These are phyloP conservation scores for Sebastiscus albofasciatus DNA, from an alignment of 2,797 vertebrate species.

Conservation along the genomic window DNA sequence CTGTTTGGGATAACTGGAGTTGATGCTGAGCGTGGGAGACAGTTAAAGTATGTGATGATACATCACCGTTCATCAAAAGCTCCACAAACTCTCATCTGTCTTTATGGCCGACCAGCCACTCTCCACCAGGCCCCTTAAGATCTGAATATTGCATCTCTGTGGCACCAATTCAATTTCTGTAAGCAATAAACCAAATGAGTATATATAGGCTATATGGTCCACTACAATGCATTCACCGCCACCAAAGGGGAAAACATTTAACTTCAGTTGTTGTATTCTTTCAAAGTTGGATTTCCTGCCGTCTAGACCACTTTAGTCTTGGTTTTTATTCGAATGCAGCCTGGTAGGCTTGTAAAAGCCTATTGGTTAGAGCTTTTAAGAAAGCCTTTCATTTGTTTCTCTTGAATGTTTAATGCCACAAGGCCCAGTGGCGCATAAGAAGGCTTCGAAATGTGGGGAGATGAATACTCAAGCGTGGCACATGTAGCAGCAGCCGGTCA, in stretches of 20 bases:
- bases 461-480: slow-evolving; percentile 50
- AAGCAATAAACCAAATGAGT: slow-evolving; percentile 76
- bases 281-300: slow-evolving; percentile 78
- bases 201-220: slow-evolving; percentile 58
- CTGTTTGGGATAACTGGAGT: slow-evolving; percentile 55
- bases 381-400: slow-evolving; percentile 79
- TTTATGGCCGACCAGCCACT: slow-evolving; percentile 45
- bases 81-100: slow-evolving; percentile 63
- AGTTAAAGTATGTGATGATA: slow-evolving; percentile 66
- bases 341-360: slow-evolving; percentile 76
- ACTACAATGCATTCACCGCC: slow-evolving; percentile 61
- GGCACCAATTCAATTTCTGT: slow-evolving; percentile 75
- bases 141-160: slow-evolving; percentile 76
- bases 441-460: slow-evolving; percentile 44
- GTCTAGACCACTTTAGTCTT: slow-evolving; percentile 80
- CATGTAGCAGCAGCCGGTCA: slow-evolving; percentile 65
- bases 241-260: slow-evolving; percentile 73
- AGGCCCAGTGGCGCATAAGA: slow-evolving; percentile 60
- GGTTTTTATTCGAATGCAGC: slow-evolving; percentile 72
- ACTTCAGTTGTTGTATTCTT: slow-evolving; percentile 74
- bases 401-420: slow-evolving; percentile 77
- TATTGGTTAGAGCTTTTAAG: slow-evolving; percentile 78
- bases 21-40: slow-evolving; percentile 67
- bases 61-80: slow-evolving; percentile 73
- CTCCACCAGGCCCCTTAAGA: slow-evolving; percentile 68